phyloP scores from a whole-genome alignment of 2,113 vertebrate species.

The Bubo scandiacus region DNA sequence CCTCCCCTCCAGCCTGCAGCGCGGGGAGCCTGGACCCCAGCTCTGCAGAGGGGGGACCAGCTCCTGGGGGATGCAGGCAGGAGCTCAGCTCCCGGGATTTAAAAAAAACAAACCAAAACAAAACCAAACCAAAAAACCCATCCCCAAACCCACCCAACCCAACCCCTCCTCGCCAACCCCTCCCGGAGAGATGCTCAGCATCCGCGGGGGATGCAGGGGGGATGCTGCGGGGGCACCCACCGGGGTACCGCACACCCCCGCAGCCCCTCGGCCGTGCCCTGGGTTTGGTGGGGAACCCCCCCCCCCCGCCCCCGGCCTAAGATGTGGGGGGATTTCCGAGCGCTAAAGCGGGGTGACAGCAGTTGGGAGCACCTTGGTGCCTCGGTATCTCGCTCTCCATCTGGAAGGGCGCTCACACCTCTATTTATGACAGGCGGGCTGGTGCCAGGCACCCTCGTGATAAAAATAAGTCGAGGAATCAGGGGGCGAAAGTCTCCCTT shows the following conservation, averaged over 20 bases:
- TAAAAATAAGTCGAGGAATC: background rate
- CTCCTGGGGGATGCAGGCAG: background rate
- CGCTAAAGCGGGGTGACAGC: background rate
- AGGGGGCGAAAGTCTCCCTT: background rate
- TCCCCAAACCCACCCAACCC: background rate
- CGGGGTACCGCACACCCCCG: background rate
- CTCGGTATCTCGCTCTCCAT: background rate
- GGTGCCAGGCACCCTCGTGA: conserved; percentile 3
- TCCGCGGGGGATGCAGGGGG: background rate
- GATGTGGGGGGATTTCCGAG: background rate
- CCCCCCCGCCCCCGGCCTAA: background rate
- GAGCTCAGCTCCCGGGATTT: background rate
- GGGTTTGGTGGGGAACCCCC: background rate
- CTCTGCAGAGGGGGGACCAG: background rate
- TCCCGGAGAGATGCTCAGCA: background rate
- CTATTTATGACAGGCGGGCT: background rate
- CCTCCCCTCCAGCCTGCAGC: background rate
- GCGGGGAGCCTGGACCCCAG: background rate
- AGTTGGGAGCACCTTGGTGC: background rate
- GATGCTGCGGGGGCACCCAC: background rate
- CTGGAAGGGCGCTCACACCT: background rate
- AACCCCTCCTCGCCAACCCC: background rate
- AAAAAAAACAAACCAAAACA: too few species aligned
- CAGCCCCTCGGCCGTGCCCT: background rate
- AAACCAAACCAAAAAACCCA: background rate